These are phyloP conservation scores for Phymastichus coffea DNA, from an alignment of 1,140 invertebrate species.

Conservation along the genomic window DNA sequence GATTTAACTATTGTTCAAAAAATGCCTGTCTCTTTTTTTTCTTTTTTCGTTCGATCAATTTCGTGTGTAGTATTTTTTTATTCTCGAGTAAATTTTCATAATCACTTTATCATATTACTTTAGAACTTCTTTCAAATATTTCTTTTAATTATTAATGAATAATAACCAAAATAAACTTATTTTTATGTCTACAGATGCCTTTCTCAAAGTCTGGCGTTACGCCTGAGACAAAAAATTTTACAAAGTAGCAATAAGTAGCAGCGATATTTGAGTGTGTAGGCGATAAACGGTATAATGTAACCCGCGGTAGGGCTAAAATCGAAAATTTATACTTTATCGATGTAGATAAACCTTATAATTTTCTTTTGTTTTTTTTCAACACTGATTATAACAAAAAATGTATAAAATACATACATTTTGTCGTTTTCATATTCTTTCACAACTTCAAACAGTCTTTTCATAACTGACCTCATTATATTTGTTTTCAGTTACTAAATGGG, in stretches of 20 bases:
- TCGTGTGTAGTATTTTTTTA: too few relatives aligned
- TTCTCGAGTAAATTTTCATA: conserved; percentile 1
- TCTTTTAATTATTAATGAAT: conserved; percentile 11
- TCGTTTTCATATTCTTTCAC: not conserved
- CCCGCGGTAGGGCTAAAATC: conserved; percentile 22
- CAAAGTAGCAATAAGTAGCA: conserved; percentile 21
- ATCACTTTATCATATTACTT: conserved; percentile 18
- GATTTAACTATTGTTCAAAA: too few relatives aligned
- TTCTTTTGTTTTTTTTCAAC: conserved; percentile 11
- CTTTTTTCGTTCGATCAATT: too few relatives aligned
- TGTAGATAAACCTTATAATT: conserved; percentile 13
- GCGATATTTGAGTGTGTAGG: conserved; percentile 4
- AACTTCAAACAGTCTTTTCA: not conserved
- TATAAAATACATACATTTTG: not conserved
- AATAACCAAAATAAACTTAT: too few relatives aligned
- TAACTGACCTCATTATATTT: conserved; percentile 10
- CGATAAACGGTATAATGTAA: conserved; percentile 15
- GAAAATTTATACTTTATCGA: conserved; percentile 15
- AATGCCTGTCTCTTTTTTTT: too few relatives aligned
- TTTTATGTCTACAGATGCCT: conserved; percentile 30
- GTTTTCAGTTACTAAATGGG: conserved; percentile 25
- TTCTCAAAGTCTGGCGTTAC: conserved; percentile 26
- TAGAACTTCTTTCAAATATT: not conserved
- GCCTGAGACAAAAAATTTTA: conserved; percentile 27
- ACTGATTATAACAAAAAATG: not conserved